phyloP scores from a whole-genome alignment of 2,797 vertebrate species.

The Fratercula arctica region DNA sequence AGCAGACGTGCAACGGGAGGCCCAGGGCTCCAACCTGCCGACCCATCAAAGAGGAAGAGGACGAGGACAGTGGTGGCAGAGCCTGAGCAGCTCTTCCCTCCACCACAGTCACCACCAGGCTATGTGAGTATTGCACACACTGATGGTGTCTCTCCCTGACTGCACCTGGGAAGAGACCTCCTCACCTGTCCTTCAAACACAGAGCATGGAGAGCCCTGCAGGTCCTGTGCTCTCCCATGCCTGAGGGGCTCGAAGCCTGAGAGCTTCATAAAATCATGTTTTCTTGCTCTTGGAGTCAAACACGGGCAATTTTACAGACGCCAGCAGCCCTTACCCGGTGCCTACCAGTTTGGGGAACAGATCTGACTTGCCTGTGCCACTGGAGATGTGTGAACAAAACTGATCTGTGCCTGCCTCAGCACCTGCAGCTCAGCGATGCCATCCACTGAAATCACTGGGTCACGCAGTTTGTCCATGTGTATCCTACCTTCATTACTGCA shows the following conservation, averaged over 20 bases:
- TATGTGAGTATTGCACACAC: background rate
- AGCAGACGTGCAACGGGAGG: rapidly evolving
- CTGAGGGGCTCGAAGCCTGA: background rate
- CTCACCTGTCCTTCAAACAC: background rate
- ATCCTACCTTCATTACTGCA: background rate
- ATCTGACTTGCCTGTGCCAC: background rate
- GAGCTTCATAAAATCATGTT: background rate
- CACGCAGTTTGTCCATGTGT: background rate
- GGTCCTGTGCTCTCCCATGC: background rate
- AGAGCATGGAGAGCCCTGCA: background rate
- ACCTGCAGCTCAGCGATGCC: rapidly evolving
- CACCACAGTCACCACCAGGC: background rate
- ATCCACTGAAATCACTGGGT: background rate
- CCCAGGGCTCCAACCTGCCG: background rate
- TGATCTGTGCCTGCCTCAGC: background rate
- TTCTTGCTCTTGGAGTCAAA: background rate
- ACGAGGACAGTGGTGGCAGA: background rate
- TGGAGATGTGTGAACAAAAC: background rate
- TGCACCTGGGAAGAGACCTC: background rate
- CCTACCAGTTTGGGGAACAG: background rate
- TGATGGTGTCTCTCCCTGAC: background rate
- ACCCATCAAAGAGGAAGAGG: background rate
- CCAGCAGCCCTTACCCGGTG: background rate
- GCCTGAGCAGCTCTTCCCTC: background rate
- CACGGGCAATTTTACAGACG: background rate